Evolutionary conservation across 2,797 vertebrate genomes (phyloP).

Genomic region (Gobio occitaniae): DNA sequence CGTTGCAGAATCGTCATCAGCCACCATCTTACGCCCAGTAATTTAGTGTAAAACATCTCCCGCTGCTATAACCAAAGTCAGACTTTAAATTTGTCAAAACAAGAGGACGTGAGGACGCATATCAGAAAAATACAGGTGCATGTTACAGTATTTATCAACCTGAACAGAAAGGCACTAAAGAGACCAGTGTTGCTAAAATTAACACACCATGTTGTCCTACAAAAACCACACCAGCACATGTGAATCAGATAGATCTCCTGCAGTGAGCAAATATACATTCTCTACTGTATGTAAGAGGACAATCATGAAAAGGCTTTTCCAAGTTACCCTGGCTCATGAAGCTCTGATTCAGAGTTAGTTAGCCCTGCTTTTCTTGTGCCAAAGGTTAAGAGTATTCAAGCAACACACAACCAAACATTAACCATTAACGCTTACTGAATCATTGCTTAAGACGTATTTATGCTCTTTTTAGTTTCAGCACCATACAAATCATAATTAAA

Average conservation of each 20-base stretch:
- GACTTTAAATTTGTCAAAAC: background rate
- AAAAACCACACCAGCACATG: background rate
- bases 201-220: constrained; percentile 35
- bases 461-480: background rate
- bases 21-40: background rate
- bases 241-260: background rate
- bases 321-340: background rate
- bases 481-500: background rate
- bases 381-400: background rate
- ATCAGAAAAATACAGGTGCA: background rate
- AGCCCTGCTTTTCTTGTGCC: background rate
- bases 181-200: constrained; percentile 34
- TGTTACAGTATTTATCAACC: background rate
- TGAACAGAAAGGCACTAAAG: constrained; percentile 18
- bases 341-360: background rate
- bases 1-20: background rate
- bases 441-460: background rate
- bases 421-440: background rate
- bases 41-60: background rate
- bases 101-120: background rate
- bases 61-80: background rate
- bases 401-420: background rate
- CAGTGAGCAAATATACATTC: background rate
- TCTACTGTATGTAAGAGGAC: background rate
- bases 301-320: background rate